Evolutionary conservation across 2,888 invertebrate genomes (phyloP).

Genomic region (Smittia sp.): DNA sequence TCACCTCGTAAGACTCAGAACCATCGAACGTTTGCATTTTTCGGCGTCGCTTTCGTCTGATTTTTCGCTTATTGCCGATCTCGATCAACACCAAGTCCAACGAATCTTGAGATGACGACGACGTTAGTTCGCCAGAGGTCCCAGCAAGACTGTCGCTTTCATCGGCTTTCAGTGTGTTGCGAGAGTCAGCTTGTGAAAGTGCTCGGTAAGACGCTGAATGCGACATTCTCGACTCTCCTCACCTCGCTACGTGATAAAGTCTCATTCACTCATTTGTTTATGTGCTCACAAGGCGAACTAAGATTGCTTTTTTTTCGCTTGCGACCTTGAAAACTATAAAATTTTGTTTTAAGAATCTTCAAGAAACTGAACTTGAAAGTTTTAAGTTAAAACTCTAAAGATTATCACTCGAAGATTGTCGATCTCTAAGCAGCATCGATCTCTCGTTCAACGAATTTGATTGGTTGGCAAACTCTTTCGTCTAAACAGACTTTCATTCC

Average conservation of each 20-base stretch:
- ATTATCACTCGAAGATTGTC: neutral
- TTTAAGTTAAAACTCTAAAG: neutral
- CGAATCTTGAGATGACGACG: slow-evolving; percentile 11
- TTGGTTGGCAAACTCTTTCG: too few species aligned
- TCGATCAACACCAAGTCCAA: neutral
- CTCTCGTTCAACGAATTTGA: too few species aligned
- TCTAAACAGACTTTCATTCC: too few species aligned
- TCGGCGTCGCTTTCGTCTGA: neutral
- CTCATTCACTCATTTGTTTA: neutral
- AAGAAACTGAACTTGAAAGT: too few species aligned
- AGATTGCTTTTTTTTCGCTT: too few species aligned
- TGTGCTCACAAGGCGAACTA: neutral
- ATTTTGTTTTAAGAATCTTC: too few species aligned
- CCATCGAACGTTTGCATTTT: slow-evolving; percentile 26
- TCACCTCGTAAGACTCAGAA: slow-evolving; percentile 24
- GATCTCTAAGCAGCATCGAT: too few species aligned
- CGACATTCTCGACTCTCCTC: neutral
- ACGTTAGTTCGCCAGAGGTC: neutral
- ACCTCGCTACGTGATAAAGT: neutral
- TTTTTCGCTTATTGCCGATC: neutral
- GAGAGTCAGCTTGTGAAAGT: slow-evolving; percentile 7
- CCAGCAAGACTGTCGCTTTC: slow-evolving; percentile 9
- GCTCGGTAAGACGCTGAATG: neutral
- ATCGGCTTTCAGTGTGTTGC: too few species aligned
- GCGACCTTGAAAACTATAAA: too few species aligned